Evolutionary conservation across 2,797 vertebrate genomes (phyloP).

Genomic region (Natrix natrix): DNA sequence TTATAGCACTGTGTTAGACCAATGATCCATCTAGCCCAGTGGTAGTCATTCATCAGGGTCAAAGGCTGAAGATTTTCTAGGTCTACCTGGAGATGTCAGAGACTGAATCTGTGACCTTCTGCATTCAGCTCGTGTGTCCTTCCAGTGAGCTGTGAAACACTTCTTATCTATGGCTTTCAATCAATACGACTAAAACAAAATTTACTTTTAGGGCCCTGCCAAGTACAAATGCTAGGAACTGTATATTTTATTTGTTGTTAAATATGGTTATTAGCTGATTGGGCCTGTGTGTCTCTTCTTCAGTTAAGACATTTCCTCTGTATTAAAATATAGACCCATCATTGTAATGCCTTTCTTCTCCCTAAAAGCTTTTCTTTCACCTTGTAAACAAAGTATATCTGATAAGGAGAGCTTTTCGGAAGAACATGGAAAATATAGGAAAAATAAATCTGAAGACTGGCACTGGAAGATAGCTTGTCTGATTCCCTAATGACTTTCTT

Average conservation of each 20-base stretch:
- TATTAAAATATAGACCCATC: background rate
- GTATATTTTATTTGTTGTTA: background rate
- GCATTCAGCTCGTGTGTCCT: background rate
- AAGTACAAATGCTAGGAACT: background rate
- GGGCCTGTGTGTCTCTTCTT: background rate
- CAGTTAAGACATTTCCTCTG: background rate
- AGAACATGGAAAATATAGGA: background rate
- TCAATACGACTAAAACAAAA: background rate
- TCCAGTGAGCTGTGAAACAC: background rate
- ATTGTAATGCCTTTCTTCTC: background rate
- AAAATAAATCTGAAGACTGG: background rate
- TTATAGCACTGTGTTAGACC: background rate
- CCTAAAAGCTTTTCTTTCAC: background rate
- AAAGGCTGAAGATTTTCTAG: background rate
- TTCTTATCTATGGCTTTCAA: background rate
- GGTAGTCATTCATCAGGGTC: background rate
- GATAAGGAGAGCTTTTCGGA: background rate
- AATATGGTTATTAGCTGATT: background rate
- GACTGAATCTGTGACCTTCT: background rate
- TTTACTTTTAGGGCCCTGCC: background rate
- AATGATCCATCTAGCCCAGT: background rate
- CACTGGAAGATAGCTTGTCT: background rate
- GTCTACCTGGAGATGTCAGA: background rate
- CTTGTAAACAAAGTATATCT: background rate
- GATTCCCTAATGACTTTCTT: background rate